These are phyloP conservation scores for Meriones unguiculatus DNA, from an alignment of 2,113 vertebrate species.

Conservation along the genomic window DNA sequence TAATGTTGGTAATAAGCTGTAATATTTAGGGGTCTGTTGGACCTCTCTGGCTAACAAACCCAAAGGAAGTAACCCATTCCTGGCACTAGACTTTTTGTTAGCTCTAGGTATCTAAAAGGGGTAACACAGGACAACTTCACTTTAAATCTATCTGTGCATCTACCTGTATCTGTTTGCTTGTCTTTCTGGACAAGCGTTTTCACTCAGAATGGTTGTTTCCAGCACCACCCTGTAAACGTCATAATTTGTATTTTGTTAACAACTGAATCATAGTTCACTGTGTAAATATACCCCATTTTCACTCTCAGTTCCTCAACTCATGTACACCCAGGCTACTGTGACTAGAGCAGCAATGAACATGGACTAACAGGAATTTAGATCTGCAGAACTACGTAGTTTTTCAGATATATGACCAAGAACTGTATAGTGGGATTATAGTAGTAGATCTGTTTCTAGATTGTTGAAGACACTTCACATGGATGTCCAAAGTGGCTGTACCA, in stretches of 20 bases:
- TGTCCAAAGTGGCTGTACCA: neutral
- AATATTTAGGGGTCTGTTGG: neutral
- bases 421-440: neutral
- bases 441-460: neutral
- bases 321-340: neutral
- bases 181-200: neutral
- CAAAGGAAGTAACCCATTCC: neutral
- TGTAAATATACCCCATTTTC: neutral
- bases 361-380: neutral
- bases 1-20: neutral
- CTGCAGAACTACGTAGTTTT: neutral
- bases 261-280: neutral
- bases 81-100: neutral
- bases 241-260: neutral
- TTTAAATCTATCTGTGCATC: neutral
- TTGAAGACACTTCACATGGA: neutral
- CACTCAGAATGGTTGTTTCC: neutral
- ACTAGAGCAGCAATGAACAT: neutral
- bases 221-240: neutral
- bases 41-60: neutral
- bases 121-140: neutral
- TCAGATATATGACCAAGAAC: neutral
- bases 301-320: neutral
- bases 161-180: neutral
- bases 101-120: neutral